A percentile compares a stretch with the other conserved stretches of the same genome.
Evolutionary conservation across 2,113 vertebrate genomes (phyloP).

Genomic region (Orthonyx spaldingii): DNA sequence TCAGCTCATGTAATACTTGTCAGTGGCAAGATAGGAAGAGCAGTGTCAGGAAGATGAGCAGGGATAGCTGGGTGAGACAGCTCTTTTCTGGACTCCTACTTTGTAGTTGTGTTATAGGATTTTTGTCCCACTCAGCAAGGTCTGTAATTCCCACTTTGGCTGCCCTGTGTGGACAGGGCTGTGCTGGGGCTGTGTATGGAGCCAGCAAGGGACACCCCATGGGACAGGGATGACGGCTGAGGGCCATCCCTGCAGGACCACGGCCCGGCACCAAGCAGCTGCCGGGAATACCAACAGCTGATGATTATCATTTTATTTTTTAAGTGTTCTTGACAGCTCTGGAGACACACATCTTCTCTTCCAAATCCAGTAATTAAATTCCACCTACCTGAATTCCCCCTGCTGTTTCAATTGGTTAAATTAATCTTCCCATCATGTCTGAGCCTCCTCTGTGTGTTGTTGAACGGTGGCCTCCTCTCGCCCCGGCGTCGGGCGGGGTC

Average conservation of each 20-base stretch:
- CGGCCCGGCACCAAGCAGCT: not conserved
- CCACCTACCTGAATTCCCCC: slow-evolving; percentile 53
- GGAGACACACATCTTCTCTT: slow-evolving; percentile 34
- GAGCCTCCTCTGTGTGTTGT: not conserved
- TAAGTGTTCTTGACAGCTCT: slow-evolving; percentile 53
- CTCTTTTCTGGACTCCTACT: not conserved
- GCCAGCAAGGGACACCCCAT: not conserved
- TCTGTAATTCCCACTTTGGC: not conserved
- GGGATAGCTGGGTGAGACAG: not conserved
- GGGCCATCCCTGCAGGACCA: not conserved
- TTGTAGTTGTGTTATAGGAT: too few relatives aligned
- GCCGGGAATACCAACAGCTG: not conserved
- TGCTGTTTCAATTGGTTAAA: slow-evolving; percentile 46
- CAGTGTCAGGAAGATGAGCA: not conserved
- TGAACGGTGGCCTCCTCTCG: not conserved
- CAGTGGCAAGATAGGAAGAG: not conserved
- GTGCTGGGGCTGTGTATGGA: not conserved
- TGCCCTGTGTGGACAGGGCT: not conserved
- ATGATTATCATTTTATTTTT: slow-evolving; percentile 60
- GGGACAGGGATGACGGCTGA: not conserved
- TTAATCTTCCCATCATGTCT: slow-evolving; percentile 49
- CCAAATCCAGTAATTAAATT: slow-evolving; percentile 54
- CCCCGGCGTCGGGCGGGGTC: not conserved
- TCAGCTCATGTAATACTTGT: not conserved
- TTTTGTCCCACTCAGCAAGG: too few relatives aligned